Evolutionary conservation across 2,888 invertebrate species (phyloP).

Genomic region (Rhopalosiphum nymphaeae): DNA sequence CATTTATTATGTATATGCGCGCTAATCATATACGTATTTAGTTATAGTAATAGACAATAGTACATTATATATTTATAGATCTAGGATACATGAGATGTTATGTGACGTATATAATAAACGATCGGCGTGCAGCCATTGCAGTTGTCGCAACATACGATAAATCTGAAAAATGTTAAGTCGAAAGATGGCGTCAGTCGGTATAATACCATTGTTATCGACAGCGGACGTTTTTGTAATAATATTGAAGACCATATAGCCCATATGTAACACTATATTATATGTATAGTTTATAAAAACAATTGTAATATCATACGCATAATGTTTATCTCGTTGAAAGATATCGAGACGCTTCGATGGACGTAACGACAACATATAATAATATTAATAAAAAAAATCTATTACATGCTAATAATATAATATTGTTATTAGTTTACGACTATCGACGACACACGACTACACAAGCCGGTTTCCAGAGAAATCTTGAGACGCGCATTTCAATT

Average conservation of each 20-base stretch:
- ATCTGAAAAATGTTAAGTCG: neutral
- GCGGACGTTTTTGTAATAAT: neutral
- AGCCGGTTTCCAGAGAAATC: slow-evolving; percentile 53
- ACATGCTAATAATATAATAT: neutral
- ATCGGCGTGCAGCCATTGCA: neutral
- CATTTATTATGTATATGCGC: neutral
- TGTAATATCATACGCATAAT: neutral
- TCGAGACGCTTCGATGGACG: neutral
- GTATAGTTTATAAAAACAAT: neutral
- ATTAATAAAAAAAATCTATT: neutral
- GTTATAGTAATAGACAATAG: neutral
- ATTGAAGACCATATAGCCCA: neutral
- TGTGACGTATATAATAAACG: neutral
- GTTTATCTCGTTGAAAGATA: neutral
- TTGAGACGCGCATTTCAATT: neutral
- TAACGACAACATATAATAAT: neutral
- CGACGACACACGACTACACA: neutral
- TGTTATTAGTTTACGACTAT: neutral
- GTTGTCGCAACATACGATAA: neutral
- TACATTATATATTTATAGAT: neutral
- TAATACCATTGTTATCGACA: neutral
- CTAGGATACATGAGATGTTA: neutral
- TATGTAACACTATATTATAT: neutral
- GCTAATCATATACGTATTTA: neutral
- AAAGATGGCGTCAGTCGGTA: neutral